Percentiles rank a stretch among this genome's conserved stretches.
These are phyloP conservation scores for Alauda arvensis DNA, from an alignment of 2,797 vertebrate species.

Conservation along the genomic window DNA sequence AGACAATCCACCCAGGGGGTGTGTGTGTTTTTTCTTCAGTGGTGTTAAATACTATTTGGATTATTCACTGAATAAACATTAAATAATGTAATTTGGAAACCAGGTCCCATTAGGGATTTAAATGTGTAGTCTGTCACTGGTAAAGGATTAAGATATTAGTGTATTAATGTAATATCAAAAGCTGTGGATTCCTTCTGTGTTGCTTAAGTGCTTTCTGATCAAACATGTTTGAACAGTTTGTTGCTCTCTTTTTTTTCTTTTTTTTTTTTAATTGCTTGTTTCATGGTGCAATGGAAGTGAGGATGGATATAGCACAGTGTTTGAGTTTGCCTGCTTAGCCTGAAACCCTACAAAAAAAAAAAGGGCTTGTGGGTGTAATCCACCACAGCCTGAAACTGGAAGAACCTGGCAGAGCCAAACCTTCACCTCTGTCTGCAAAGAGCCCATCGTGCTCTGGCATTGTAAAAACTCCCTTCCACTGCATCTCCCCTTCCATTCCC, in stretches of 20 bases:
- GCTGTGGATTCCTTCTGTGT: conserved; percentile 50
- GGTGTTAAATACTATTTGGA: conserved; percentile 73
- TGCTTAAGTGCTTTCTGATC: conserved; percentile 60
- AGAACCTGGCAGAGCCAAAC: not conserved
- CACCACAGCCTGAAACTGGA: not conserved
- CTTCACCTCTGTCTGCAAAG: not conserved
- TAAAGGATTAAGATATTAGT: conserved; percentile 75
- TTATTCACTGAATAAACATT: conserved; percentile 76
- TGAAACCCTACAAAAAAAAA: not conserved
- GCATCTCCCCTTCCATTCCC: rapidly evolving
- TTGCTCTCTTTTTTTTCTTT: not conserved
- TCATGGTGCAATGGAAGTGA: not conserved
- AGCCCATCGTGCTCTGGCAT: not conserved
- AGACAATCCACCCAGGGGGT: conserved; percentile 54
- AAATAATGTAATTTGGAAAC: conserved; percentile 78
- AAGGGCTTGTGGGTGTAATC: not conserved
- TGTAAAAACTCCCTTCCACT: not conserved
- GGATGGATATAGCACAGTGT: not conserved
- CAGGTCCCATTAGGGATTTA: conserved; percentile 64
- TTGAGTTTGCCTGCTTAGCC: not conserved
- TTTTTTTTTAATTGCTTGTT: conserved; percentile 27
- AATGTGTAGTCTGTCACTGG: conserved; percentile 63
- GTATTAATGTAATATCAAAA: conserved; percentile 71
- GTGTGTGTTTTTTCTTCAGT: conserved; percentile 54
- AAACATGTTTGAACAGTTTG: conserved; percentile 10